Evolutionary conservation across 2,113 vertebrate genomes (phyloP), one percentile per base, ranked within the genome.

Genomic region (Hippocampus zosterae): DNA sequence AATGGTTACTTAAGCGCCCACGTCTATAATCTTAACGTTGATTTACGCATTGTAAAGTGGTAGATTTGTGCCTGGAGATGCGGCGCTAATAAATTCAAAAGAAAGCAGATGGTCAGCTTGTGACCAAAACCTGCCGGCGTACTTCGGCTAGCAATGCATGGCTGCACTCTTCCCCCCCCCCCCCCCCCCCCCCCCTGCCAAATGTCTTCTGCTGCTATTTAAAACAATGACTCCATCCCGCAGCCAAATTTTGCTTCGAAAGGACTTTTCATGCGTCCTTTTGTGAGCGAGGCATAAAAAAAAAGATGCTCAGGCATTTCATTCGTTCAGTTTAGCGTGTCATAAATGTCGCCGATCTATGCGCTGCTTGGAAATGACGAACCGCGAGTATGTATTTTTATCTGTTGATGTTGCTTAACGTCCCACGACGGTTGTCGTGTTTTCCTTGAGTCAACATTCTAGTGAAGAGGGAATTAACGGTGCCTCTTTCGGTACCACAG

Each of bases 101-200:
- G 44, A 74, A 82, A 87, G 56, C 89, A 89, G 89, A 90, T 89
- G 85, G 89, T 79, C 78, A 77, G 79, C 71, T 72, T 82, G 74
- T 77, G 80, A 79, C 72, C 57, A 69, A 71, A 86, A 73, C 82
- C 80, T 81, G 82, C 68, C 44, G 68, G 11, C 61, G 57, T 62
- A 64, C 60, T 60, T 60, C 33, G 65, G 77, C 81, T 71, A 33
- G 72, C 57, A 59, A 68, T n/a, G 37, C 79, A 64, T 7, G 65
- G 59, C 66, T 37, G 62, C 8, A 1, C 62, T 55, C 74, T 48
- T 5, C 33, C 33, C n/a, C n/a, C n/a, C n/a, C n/a, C n/a, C n/a
- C n/a, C n/a, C n/a, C n/a, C n/a, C n/a, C n/a, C n/a, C n/a, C n/a
- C n/a, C n/a, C n/a, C 33, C 76, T 85, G 81, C 76, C 79, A 84